phyloP scores from a whole-genome alignment of 2,888 invertebrate genomes.

The Lymantria dispar region DNA sequence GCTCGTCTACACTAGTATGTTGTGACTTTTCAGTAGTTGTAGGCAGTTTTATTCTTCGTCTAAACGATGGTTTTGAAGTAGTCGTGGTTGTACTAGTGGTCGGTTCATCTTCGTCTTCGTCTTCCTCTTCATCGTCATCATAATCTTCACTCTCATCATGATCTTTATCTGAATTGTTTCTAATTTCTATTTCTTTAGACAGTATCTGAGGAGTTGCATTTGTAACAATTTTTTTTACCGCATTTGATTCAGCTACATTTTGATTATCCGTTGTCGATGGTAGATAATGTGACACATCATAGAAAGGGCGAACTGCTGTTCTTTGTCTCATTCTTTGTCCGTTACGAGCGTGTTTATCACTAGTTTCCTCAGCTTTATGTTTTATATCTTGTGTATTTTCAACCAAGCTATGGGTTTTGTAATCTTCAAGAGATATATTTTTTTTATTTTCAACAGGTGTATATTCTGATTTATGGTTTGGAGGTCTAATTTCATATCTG shows the following conservation, averaged over 20 bases:
- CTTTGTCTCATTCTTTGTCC: constrained; percentile 20
- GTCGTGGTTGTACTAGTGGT: constrained; percentile 47
- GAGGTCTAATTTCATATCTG: constrained; percentile 60
- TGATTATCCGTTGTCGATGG: constrained; percentile 40
- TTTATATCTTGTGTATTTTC: constrained; percentile 1
- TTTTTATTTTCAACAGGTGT: constrained; percentile 60
- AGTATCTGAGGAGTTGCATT: constrained; percentile 25
- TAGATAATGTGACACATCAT: constrained; percentile 46
- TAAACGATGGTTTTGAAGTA: constrained; percentile 45
- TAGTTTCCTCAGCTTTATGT: constrained; percentile 13
- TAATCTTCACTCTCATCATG: constrained; percentile 32
- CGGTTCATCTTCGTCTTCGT: constrained; percentile 30
- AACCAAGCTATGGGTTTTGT: constrained; percentile 40
- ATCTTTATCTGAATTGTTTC: constrained; percentile 1
- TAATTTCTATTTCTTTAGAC: constrained; percentile 6
- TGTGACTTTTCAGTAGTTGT: constrained; percentile 37
- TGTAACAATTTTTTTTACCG: constrained; percentile 40
- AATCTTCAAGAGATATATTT: constrained; percentile 57
- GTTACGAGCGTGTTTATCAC: constrained; percentile 6
- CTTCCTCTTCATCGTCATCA: constrained; percentile 44
- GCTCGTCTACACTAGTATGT: constrained; percentile 32
- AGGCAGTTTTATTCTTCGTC: constrained; percentile 37
- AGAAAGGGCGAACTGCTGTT: constrained; percentile 34
- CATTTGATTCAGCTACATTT: constrained; percentile 50
- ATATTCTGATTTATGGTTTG: constrained; percentile 62